These are phyloP conservation scores for Epizoanthus scotinus DNA, from an alignment of 92 coral and sea anemone species.

Conservation along the genomic window DNA sequence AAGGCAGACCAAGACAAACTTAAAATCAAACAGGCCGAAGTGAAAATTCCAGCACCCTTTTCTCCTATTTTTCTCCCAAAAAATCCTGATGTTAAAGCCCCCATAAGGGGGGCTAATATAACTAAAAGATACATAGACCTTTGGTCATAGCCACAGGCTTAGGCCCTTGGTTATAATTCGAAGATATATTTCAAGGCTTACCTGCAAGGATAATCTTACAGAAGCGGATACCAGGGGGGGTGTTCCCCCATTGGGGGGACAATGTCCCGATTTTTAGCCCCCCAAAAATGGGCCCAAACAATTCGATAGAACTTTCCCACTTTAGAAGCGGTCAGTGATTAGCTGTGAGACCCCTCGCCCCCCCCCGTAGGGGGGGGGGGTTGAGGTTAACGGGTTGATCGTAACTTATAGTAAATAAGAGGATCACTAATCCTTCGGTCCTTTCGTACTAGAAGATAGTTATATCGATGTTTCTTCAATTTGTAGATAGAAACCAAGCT, in stretches of 20 bases:
- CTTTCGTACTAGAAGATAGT: conserved; percentile 92
- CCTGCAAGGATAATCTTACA: not conserved
- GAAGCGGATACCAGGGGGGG: no score
- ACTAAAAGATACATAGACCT: conserved; percentile 62
- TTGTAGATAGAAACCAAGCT: conserved; percentile 97
- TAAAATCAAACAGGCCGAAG: conserved; percentile 81
- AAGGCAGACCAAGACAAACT: conserved; percentile 78
- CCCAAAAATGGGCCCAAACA: conserved; percentile 78
- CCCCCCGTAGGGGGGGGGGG: conserved; percentile 25
- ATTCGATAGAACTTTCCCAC: conserved; percentile 81
- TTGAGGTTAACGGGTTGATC: conserved; percentile 73
- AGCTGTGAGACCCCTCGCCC: conserved; percentile 59
- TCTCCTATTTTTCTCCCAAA: conserved; percentile 84
- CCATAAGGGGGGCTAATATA: conserved; percentile 77
- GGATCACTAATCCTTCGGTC: conserved; percentile 87
- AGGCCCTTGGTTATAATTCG: conserved; percentile 50
- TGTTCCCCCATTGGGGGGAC: no score
- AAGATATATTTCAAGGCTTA: conserved; percentile 37
- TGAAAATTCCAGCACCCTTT: conserved; percentile 83
- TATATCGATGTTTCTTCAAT: conserved; percentile 81
- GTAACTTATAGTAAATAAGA: conserved; percentile 80
- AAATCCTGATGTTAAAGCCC: conserved; percentile 78
- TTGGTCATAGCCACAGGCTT: conserved; percentile 49
- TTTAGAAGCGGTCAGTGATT: conserved; percentile 91
- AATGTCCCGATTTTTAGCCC: conserved; percentile 26